Evolutionary conservation across 2,888 invertebrate genomes (phyloP).

Genomic region (Tanytarsus gracilentus): DNA sequence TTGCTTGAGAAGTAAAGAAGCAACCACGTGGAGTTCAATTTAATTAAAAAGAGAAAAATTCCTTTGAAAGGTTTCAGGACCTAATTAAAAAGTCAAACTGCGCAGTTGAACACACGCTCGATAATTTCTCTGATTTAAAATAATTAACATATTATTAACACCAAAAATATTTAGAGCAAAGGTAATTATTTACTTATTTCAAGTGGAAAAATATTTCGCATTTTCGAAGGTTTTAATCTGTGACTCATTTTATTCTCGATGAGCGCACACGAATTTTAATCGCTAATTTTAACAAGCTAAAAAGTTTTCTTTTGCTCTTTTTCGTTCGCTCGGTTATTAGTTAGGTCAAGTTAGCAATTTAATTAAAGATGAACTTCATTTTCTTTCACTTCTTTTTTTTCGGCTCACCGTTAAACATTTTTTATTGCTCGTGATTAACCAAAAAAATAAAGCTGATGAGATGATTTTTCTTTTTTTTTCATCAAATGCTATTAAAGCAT

Average conservation of each 20-base stretch:
- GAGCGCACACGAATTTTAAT: background rate
- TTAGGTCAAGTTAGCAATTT: background rate
- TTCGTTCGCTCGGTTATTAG: too few species aligned
- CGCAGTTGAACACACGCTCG: too few species aligned
- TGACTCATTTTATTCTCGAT: background rate
- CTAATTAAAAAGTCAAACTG: too few species aligned
- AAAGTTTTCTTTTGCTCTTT: background rate
- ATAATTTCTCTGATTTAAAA: too few species aligned
- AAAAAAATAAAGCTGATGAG: too few species aligned
- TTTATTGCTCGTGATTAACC: too few species aligned
- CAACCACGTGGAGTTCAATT: too few species aligned
- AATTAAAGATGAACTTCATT: slow-evolving; percentile 12
- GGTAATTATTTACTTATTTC: background rate
- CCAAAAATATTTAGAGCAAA: slow-evolving; percentile 11
- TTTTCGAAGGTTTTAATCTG: background rate
- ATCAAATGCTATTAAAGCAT: too few species aligned
- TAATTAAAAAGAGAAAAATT: too few species aligned
- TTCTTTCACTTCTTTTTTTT: background rate
- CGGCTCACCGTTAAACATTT: background rate
- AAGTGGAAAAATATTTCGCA: background rate
- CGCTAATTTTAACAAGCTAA: background rate
- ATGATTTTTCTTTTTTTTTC: background rate
- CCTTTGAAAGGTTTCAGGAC: too few species aligned
- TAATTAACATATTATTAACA: slow-evolving; percentile 10
- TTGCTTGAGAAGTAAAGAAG: too few species aligned